Conservation (phyloP, 1,140 invertebrate genomes). For the Papilio dardanus region DNA sequence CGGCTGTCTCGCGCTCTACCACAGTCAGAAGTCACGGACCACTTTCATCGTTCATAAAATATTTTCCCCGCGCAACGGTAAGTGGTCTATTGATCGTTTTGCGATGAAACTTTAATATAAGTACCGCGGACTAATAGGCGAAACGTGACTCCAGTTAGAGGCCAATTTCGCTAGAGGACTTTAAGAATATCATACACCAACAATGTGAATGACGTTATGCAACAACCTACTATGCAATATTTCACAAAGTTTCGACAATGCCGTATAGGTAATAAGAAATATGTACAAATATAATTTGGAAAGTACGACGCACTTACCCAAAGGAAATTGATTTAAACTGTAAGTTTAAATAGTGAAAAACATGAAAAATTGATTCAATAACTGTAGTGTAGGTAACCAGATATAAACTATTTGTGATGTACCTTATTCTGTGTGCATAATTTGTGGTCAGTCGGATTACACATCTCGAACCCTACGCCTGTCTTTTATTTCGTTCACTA, state of each 20-base stretch:
- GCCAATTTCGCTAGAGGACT: constrained; percentile 63
- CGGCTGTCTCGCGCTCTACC: constrained; percentile 48
- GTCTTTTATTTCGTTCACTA: no score
- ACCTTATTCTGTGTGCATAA: no score
- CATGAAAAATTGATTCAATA: no score
- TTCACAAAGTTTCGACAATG: not conserved
- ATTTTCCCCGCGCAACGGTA: constrained; percentile 64
- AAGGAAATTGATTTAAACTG: no score
- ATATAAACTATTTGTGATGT: no score
- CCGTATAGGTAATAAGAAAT: no score
- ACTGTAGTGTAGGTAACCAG: no score
- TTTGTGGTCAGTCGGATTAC: no score
- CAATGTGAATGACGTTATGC: constrained; percentile 62
- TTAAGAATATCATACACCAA: constrained; percentile 73
- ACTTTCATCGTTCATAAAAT: constrained; percentile 61
- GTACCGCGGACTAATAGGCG: constrained; percentile 72
- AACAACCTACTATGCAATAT: constrained; percentile 33
- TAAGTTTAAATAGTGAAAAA: no score
- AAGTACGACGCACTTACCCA: no score
- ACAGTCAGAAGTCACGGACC: constrained; percentile 49
- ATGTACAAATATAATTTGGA: no score
- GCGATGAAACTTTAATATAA: constrained; percentile 74
- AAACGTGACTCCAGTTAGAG: constrained; percentile 70
- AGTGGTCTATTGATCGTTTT: constrained; percentile 69
- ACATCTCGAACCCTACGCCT: no score